A percentile compares a stretch with the other conserved stretches of the same genome.
These are phyloP conservation scores for Cassiopea andromeda DNA, from an alignment of 30 jellyfish, hydroid and myxozoan species.

Conservation along the genomic window DNA sequence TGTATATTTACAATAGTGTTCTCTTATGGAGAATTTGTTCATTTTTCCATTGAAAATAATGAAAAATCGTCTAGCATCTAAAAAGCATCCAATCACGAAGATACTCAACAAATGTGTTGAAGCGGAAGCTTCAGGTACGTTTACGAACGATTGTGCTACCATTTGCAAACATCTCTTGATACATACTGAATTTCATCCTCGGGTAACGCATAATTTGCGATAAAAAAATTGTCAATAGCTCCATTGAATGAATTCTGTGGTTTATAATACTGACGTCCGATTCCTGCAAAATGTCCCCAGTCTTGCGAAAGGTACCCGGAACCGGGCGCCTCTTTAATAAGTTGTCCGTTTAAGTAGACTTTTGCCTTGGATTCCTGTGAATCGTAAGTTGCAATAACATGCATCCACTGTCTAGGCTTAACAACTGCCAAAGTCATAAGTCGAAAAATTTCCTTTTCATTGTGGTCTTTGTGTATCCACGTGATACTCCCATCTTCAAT, in stretches of 20 bases:
- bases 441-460: constrained; percentile 74
- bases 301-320: constrained; percentile 88
- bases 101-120: no score
- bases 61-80: no score
- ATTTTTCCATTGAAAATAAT: no score
- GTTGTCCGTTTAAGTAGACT: constrained; percentile 74
- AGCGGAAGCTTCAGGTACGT: neutral
- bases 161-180: constrained; percentile 75
- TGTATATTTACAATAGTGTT: no score
- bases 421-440: constrained; percentile 72
- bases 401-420: constrained; percentile 90
- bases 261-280: constrained; percentile 79
- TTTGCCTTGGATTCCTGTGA: constrained; percentile 88
- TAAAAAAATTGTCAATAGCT: constrained; percentile 79
- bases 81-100: no score
- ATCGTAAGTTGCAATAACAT: constrained; percentile 80
- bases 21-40: no score
- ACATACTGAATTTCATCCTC: constrained; percentile 78
- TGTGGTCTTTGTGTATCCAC: constrained; percentile 83
- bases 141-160: constrained; percentile 2
- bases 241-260: constrained; percentile 77
- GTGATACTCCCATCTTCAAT: constrained; percentile 71
- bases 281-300: constrained; percentile 94
- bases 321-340: constrained; percentile 84
- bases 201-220: constrained; percentile 85